phyloP scores from a whole-genome alignment of 2,797 vertebrate species.

The Eulemur albifrons region DNA sequence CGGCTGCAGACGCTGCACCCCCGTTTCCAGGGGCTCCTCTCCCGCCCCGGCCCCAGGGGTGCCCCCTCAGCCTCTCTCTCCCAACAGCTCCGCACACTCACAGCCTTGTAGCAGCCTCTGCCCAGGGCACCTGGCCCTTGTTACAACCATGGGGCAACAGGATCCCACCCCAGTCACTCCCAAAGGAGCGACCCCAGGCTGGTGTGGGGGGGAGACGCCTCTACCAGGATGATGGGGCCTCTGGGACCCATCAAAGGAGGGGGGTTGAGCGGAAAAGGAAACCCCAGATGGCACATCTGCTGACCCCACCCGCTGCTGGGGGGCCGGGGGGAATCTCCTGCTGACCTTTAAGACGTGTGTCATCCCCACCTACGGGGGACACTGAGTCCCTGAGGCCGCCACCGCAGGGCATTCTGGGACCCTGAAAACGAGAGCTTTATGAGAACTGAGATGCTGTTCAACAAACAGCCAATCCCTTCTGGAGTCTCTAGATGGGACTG shows the following conservation, averaged over 20 bases:
- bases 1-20: too few species aligned
- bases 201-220: background rate
- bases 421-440: background rate
- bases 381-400: background rate
- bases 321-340: background rate
- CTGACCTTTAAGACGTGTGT: fast-evolving
- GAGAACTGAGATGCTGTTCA: background rate
- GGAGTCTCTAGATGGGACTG: fast-evolving
- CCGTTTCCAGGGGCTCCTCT: background rate
- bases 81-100: background rate
- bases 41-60: too few species aligned
- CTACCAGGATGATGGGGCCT: too few species aligned
- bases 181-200: background rate
- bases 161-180: background rate
- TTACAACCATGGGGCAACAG: fast-evolving
- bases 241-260: background rate
- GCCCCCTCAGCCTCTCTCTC: background rate
- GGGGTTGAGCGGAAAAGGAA: background rate
- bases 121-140: fast-evolving
- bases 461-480: background rate
- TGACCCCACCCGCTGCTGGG: fast-evolving
- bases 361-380: fast-evolving
- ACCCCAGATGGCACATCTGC: too few species aligned
- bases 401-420: background rate
- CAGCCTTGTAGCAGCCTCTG: background rate